A percentile compares a stretch with the other conserved stretches of the same genome.
Evolutionary conservation across 2,797 vertebrate species (phyloP).

Genomic region (Xiphophorus birchmanni): DNA sequence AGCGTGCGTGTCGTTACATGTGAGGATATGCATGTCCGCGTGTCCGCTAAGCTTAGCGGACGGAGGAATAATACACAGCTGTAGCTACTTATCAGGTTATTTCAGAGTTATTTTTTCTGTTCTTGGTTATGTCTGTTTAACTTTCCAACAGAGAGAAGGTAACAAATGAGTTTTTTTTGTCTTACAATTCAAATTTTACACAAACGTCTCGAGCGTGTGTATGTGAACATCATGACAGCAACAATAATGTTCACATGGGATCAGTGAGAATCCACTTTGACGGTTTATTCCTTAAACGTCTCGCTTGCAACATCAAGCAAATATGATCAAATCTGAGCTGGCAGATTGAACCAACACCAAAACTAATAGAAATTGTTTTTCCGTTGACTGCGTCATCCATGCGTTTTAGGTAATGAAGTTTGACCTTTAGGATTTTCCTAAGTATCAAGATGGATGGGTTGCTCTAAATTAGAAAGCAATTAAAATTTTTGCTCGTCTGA

Average conservation of each 20-base stretch:
- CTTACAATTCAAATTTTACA: slow-evolving; percentile 32
- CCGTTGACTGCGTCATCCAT: neutral
- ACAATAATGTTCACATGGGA: slow-evolving; percentile 30
- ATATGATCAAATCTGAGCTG: neutral
- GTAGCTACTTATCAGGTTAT: slow-evolving; percentile 7
- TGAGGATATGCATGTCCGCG: slow-evolving; percentile 1
- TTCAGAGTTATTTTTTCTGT: slow-evolving; percentile 28
- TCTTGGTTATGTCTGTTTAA: slow-evolving; percentile 36
- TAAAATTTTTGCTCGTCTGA: neutral
- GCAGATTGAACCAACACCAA: neutral
- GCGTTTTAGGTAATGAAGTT: neutral
- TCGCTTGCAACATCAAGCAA: neutral
- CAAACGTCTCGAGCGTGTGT: slow-evolving; percentile 46
- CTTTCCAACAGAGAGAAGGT: slow-evolving; percentile 37
- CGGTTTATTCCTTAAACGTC: neutral
- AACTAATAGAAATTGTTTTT: neutral
- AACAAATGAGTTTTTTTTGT: slow-evolving; percentile 38
- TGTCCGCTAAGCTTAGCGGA: slow-evolving; percentile 36
- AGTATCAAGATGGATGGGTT: neutral
- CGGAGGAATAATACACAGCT: slow-evolving; percentile 12
- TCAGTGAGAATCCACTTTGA: neutral
- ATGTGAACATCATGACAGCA: slow-evolving; percentile 34
- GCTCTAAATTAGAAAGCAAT: neutral
- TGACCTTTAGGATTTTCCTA: neutral
- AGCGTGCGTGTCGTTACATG: neutral